Base-by-base conservation (phyloP, 2,888 invertebrate genomes). In the Netelia virgata region DNA sequence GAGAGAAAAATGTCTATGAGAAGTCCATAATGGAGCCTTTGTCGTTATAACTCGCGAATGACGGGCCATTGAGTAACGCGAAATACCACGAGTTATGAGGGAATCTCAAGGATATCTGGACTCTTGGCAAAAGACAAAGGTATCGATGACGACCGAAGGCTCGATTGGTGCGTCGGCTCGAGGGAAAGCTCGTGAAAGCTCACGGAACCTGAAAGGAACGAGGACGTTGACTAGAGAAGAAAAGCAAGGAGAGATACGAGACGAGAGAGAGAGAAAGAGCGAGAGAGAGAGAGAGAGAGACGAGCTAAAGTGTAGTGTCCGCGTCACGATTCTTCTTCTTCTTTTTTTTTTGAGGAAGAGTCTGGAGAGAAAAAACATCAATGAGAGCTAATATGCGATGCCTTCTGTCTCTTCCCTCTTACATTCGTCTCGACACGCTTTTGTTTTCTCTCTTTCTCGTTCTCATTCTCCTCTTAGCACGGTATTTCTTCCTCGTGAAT, bases 331-430 rank as follows among this genome's bases (percentile, higher is more conserved):
- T 36, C 36, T 36, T 36, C 28, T 28, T 36, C 36, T 5, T 3
- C 3, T 36, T 36, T 36, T 36, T 36, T 36, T 36, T 36, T 36
- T 6, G 36, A 66, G 50, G 59, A 78, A 78, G 66, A 50, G 41
- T 66, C 77, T 57, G 61, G 41, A 61, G 64, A 28, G 74, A 72
- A 69, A 36, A 75, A 74, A 70, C 64, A 75, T 53, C 55, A 70
- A 70, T 63, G 57, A 79, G 74, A 70, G 63, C 18, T 81, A 83
- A 85, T 83, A 78, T 74, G 72, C 72, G 43, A 50, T 66, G 69
- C 66, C 23, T 64, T 63, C 53, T 43, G 36, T 78, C 64, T 57
- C 41, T 47, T 16, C 55, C n/a, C 28, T 64, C 50, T 1, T 78
- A 23, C 20, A 16, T 47, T 16, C 28, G 11, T 68, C 43, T 69